Base-by-base conservation (phyloP, 2,888 invertebrate species). In the Amphipyra berbera region DNA sequence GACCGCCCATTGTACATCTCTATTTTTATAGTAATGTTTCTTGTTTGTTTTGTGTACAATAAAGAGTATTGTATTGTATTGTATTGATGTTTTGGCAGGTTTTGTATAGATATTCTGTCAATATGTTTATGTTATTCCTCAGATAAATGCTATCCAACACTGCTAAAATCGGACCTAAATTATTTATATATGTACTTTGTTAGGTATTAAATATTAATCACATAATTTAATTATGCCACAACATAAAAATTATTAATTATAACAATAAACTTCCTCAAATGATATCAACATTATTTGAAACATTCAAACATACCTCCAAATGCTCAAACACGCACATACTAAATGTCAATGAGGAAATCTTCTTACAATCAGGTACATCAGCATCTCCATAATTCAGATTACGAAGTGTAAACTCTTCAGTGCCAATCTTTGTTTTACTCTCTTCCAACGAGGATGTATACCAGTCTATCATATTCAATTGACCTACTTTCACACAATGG, bases 381-480 rank as follows among this genome's bases (percentile, higher is more conserved):
- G 80, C 84, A 15, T 88, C 84, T 50, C 85, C 87, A 79, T 81
- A 80, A 15, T 84, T 73, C 2, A 82, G 82, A 62, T 79, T 79
- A 15, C 79, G 69, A 8, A 90, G 57, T 45, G 80, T 62, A 70
- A 84, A 90, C 12, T 91, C 90, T 41, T 88, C 77, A 37, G 82
- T 79, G 0, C 83, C 87, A 61, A 96, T 91, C 45, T 93, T 91
- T 53, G 95, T 87, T 69, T 92, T 94, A 13, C 95, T 95, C 69
- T 96, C 96, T 81, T 96, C 96, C 6, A 95, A 88, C 15, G 95
- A 93, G 50, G 96, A 92, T 73, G 96, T 96, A 87, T 96, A 97
- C 83, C 97, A 95, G 86, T 97, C 96, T 76, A 97, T 93, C 52
- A 96, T 95, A 30, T 96, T 95, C n/a, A 97, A 86, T 35, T 96